A percentile compares a stretch with the other conserved stretches of the same genome.
phyloP scores from a whole-genome alignment of 2,113 vertebrate species.

The Xenopus borealis region DNA sequence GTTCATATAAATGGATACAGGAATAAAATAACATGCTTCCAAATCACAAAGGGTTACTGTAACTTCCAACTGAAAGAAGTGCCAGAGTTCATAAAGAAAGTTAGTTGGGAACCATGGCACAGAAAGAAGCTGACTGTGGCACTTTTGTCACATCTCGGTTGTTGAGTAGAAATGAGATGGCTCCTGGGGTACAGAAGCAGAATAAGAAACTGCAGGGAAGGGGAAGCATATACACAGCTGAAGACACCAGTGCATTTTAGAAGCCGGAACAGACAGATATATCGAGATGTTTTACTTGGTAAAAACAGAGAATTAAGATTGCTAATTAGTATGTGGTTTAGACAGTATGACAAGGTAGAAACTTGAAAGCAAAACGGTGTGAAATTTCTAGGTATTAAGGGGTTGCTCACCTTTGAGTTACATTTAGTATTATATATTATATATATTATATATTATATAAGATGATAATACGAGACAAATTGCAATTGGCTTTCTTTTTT shows the following conservation, averaged over 20 bases:
- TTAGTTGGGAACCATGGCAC: conserved; percentile 28
- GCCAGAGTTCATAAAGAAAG: neutral
- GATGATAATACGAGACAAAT: too few relatives aligned
- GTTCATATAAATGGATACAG: too few relatives aligned
- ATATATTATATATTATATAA: too few relatives aligned
- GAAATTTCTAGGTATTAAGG: neutral
- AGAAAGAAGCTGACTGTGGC: conserved; percentile 37
- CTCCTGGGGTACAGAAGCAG: conserved; percentile 34
- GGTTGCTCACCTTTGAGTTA: too few relatives aligned
- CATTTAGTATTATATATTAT: too few relatives aligned
- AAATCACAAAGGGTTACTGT: conserved; percentile 26
- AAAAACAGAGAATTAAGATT: conserved; percentile 16
- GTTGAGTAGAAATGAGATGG: conserved; percentile 40
- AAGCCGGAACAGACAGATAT: conserved; percentile 38
- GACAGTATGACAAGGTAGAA: conserved; percentile 27
- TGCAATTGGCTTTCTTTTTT: too few relatives aligned
- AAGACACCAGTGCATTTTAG: conserved; percentile 10
- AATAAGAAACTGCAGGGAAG: conserved; percentile 45
- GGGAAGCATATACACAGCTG: conserved; percentile 34
- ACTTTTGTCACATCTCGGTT: conserved; percentile 35
- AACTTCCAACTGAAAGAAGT: neutral
- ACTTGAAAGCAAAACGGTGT: conserved; percentile 1
- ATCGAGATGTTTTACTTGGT: conserved; percentile 38
- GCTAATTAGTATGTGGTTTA: conserved; percentile 43
- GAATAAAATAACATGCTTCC: too few relatives aligned